These are phyloP conservation scores for Calephelis perditalis DNA, from an alignment of 2,888 invertebrate genomes.

Conservation along the genomic window DNA sequence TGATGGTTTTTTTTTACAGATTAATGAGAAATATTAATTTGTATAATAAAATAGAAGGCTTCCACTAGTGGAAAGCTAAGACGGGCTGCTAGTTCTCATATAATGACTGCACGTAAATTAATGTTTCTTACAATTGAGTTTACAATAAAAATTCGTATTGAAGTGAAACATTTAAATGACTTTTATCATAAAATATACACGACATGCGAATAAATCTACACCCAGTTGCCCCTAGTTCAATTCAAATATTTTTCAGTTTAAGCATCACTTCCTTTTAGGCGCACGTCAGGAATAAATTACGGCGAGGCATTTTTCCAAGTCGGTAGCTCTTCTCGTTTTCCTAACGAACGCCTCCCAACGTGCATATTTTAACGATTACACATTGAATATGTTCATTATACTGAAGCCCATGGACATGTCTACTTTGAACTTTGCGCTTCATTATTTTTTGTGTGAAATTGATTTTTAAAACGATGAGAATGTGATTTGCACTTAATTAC, in stretches of 20 bases:
- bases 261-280: constrained; percentile 25
- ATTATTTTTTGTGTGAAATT: constrained; percentile 14
- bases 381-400: constrained; percentile 35
- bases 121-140: too few species aligned
- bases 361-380: constrained; percentile 44
- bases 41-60: too few species aligned
- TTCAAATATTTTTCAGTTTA: constrained; percentile 14
- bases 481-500: too few species aligned
- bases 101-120: too few species aligned
- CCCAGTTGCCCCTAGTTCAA: neutral
- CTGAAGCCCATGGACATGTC: constrained; percentile 32
- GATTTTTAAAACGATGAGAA: neutral
- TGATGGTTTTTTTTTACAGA: too few species aligned
- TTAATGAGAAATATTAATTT: too few species aligned
- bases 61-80: too few species aligned
- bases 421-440: constrained; percentile 25
- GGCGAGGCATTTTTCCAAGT: constrained; percentile 42
- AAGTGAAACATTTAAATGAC: too few species aligned
- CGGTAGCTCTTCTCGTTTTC: constrained; percentile 46
- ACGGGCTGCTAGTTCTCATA: too few species aligned
- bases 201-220: neutral
- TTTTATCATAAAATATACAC: too few species aligned
- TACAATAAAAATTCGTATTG: too few species aligned
- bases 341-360: constrained; percentile 43
- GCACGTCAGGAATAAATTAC: constrained; percentile 33